phyloP scores from a whole-genome alignment of 2,113 vertebrate genomes.

The Chaetorhynchus papuensis region DNA sequence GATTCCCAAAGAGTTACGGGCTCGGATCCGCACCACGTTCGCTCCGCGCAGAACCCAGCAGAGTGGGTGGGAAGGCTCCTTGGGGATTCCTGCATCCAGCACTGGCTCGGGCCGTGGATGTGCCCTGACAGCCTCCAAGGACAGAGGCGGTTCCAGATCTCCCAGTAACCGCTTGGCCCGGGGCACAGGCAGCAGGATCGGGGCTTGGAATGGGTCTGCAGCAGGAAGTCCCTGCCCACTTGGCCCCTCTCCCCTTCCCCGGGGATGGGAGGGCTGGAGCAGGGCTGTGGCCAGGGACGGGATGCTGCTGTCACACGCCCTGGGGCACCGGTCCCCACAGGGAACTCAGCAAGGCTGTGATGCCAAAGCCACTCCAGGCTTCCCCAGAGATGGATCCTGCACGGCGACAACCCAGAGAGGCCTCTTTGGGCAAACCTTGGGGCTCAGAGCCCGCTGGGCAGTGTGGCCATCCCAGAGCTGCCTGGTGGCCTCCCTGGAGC shows the following conservation, averaged over 20 bases:
- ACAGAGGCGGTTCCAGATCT: background rate
- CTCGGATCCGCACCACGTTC: background rate
- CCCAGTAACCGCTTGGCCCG: accelerated
- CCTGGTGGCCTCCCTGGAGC: background rate
- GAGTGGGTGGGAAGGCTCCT: background rate
- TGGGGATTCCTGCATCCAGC: background rate
- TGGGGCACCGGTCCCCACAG: background rate
- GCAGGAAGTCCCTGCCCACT: background rate
- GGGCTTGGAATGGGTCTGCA: background rate
- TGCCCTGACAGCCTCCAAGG: background rate
- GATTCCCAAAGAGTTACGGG: background rate
- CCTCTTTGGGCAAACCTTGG: accelerated
- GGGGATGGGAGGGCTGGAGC: background rate
- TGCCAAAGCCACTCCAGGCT: background rate
- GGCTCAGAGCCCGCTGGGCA: background rate
- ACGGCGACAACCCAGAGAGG: background rate
- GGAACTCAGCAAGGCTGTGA: accelerated
- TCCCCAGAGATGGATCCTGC: too few relatives aligned
- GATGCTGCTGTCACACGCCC: background rate
- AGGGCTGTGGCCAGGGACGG: background rate
- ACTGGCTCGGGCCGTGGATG: background rate
- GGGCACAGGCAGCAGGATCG: background rate
- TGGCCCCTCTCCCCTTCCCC: background rate
- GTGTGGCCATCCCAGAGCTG: background rate
- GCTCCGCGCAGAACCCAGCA: background rate